Evolutionary conservation across 2,888 invertebrate species (phyloP).

Genomic region (Eupithecia subfuscata): DNA sequence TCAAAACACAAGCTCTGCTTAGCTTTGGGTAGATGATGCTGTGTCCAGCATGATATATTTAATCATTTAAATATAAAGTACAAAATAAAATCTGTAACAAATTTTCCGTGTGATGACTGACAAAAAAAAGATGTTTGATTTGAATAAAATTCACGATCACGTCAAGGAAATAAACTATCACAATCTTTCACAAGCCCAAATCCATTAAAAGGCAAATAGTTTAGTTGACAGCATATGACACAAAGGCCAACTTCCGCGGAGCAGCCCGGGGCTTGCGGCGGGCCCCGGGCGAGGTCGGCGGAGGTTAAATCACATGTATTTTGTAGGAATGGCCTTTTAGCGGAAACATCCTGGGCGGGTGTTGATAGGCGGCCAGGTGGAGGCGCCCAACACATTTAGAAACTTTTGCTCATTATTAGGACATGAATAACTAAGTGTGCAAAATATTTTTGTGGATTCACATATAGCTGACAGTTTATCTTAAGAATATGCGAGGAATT

Average conservation of each 20-base stretch:
- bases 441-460: neutral
- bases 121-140: neutral
- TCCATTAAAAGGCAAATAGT: constrained; percentile 4
- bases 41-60: too few species aligned
- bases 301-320: neutral
- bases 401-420: neutral
- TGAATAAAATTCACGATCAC: constrained; percentile 3
- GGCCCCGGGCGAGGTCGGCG: neutral
- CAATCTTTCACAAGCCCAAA: constrained; percentile 1
- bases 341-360: neutral
- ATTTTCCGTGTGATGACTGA: too few species aligned
- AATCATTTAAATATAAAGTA: too few species aligned
- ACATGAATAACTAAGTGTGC: neutral
- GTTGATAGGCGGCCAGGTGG: neutral
- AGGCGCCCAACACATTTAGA: neutral
- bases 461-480: neutral
- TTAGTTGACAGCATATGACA: neutral
- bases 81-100: neutral
- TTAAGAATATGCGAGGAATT: neutral
- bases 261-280: neutral
- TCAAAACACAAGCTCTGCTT: too few species aligned
- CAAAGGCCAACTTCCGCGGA: neutral
- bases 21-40: too few species aligned
- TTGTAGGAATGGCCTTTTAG: neutral
- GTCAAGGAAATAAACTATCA: constrained; percentile 5